A percentile compares a stretch with the other conserved stretches of the same genome.
These are phyloP conservation scores for Acestrorhynchus altus DNA, from an alignment of 2,797 vertebrate genomes.

Conservation along the genomic window DNA sequence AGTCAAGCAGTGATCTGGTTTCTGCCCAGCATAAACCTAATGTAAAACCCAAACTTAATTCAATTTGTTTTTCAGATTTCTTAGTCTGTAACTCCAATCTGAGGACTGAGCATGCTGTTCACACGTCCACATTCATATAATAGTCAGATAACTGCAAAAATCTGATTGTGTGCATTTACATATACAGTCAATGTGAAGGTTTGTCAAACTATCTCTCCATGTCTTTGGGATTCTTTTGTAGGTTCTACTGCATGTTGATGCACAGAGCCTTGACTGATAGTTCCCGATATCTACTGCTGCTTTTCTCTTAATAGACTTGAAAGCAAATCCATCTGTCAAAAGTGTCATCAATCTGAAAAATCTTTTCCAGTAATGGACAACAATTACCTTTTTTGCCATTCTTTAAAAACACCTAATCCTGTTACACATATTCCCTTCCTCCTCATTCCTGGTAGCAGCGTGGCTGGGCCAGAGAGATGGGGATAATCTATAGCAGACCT, in stretches of 20 bases:
- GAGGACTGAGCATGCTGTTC: no score
- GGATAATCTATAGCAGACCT: constrained; percentile 42
- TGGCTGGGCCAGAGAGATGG: constrained; percentile 14
- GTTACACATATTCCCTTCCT: constrained; percentile 26
- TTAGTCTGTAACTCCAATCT: no score
- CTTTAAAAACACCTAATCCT: constrained; percentile 31
- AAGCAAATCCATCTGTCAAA: constrained; percentile 26
- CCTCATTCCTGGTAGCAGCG: constrained; percentile 6
- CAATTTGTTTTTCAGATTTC: no score
- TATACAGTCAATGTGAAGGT: no score
- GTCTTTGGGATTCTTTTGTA: not conserved
- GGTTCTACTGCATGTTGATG: constrained; percentile 2
- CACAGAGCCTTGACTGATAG: constrained; percentile 13
- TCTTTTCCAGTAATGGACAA: constrained; percentile 13
- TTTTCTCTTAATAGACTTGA: constrained; percentile 20
- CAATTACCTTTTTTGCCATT: not conserved
- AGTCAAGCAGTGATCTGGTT: no score
- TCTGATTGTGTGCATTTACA: no score
- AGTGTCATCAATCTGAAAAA: constrained; percentile 13
- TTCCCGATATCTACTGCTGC: constrained; percentile 2
- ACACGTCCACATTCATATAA: no score
- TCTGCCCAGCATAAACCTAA: no score
- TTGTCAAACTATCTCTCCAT: no score
- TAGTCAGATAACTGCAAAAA: no score
- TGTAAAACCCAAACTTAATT: no score